Evolutionary conservation across 2,113 vertebrate genomes (phyloP), one percentile per base, ranked within the genome.

Genomic region (Diglossa brunneiventris): DNA sequence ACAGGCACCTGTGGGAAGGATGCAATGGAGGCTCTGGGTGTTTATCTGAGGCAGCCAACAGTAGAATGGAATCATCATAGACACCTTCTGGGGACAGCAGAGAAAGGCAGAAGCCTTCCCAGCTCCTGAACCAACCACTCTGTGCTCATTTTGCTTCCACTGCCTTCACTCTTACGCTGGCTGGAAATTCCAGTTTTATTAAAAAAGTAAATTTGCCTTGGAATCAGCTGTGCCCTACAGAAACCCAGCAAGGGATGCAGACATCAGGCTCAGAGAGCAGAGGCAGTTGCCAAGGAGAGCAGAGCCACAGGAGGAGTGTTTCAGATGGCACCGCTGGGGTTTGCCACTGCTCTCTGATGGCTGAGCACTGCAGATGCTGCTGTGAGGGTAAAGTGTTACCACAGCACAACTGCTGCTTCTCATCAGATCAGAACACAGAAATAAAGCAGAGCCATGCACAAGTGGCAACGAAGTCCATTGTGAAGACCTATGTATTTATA

Each of bases 141-240:
- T 41, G 0, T 42, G 28, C 66, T 35, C 37, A 22, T 78, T 81
- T 33, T 24, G 31, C 44, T 75, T 85, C 30, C 52, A 19, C 20
- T 41, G 27, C 35, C 30, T 53, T 74, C 50, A 7, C 28, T 79
- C 10, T 69, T 44, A 33, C 4, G 15, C 30, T 77, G 63, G 46
- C 22, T 70, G 39, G 41, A 64, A 69, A 69, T 85, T 66, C 73
- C 30, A 41, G 24, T 91, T 74, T 78, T 90, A 86, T 83, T 96
- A 78, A 90, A 94, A 59, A 66, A 83, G 47, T 72, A 94, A 83
- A 94, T 88, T 91, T 94, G 24, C 52, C 39, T 74, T 77, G 72
- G 49, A 74, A 77, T 80, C 35, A 81, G 47, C 68, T 77, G 63
- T 53, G n/a, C 63, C 50, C 63, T 77, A 22, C 59, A 90, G 83